Base-by-base conservation (phyloP, 2,888 invertebrate genomes). In the Athrips mouffetella region DNA sequence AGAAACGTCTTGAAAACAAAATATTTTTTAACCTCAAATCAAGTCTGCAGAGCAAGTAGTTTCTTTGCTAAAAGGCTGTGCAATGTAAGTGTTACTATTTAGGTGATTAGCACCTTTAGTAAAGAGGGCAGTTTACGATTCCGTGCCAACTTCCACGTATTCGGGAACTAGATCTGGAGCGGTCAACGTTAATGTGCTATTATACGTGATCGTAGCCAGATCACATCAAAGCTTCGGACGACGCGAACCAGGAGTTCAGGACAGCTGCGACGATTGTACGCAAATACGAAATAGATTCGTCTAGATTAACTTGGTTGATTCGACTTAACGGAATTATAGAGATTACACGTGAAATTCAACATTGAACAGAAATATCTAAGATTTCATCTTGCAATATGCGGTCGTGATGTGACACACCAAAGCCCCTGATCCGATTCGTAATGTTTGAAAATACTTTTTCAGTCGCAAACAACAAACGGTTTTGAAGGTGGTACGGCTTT, bases 41-140 rank as follows among this genome's bases (percentile, higher is more conserved):
- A 46, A 46, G 49, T 40, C 40, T 46, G 8, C 18, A 35, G 33
- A 45, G 42, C 45, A 46, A 30, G 13, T n/a, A n/a, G n/a, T n/a
- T n/a, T n/a, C n/a, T n/a, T n/a, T n/a, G n/a, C 29, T 45, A 8
- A n/a, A 11, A 10, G 35, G 30, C 35, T 44, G 21, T 50, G 55
- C 65, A 60, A 56, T 62, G 62, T 60, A 60, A 59, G 35, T 45
- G 45, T 45, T 62, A 57, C 59, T 67, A 66, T 73, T 73, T 70
- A 68, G 70, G 70, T 77, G 75, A 81, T 80, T 70, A 74, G 70
- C 73, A 67, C 63, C 68, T 72, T 73, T 77, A 72, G 78, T 79
- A 88, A 87, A 80, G 86, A 85, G 86, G 84, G 76, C 84, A 88
- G 87, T 88, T 87, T 88, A 88, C 83, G 83, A 76, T 83, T 78